Conservation (phyloP, 2,113 vertebrate species). For the Synchiropus splendidus region DNA sequence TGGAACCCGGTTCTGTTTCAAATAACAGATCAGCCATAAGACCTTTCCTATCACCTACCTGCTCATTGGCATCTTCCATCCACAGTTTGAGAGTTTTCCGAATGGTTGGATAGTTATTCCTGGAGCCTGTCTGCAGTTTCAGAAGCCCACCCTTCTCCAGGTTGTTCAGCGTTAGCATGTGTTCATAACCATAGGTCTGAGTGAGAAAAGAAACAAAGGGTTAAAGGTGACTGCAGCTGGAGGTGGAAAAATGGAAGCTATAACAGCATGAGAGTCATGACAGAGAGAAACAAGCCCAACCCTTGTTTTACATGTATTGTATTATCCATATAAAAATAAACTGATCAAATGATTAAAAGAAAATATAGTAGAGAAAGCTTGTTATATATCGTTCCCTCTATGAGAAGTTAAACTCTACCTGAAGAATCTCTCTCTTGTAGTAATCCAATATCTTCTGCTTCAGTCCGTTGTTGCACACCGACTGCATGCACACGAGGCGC, state of each 20-base stretch:
- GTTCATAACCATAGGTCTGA: constrained; percentile 92
- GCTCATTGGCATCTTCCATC: constrained; percentile 97
- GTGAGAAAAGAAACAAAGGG: neutral
- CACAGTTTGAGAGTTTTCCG: constrained; percentile 92
- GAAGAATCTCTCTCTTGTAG: constrained; percentile 92
- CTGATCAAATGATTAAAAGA: no score
- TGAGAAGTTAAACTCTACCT: constrained; percentile 63
- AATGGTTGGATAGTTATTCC: constrained; percentile 93
- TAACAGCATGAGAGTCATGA: no score
- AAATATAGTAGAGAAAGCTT: no score
- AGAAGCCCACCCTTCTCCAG: constrained; percentile 88
- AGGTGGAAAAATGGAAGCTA: no score
- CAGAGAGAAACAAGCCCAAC: no score
- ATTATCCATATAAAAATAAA: no score
- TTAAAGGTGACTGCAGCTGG: no score
- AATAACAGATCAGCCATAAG: no score
- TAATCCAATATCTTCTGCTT: constrained; percentile 92
- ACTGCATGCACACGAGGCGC: constrained; percentile 87
- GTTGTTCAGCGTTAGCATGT: constrained; percentile 87
- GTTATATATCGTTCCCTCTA: no score
- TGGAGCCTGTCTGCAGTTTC: constrained; percentile 72
- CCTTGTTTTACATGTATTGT: no score
- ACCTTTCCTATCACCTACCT: constrained; percentile 72
- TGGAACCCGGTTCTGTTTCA: no score
- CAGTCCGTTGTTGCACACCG: constrained; percentile 90